Percentiles rank a stretch among this genome's conserved stretches.
Evolutionary conservation across 2,113 vertebrate genomes (phyloP).

Genomic region (Pristiophorus japonicus): DNA sequence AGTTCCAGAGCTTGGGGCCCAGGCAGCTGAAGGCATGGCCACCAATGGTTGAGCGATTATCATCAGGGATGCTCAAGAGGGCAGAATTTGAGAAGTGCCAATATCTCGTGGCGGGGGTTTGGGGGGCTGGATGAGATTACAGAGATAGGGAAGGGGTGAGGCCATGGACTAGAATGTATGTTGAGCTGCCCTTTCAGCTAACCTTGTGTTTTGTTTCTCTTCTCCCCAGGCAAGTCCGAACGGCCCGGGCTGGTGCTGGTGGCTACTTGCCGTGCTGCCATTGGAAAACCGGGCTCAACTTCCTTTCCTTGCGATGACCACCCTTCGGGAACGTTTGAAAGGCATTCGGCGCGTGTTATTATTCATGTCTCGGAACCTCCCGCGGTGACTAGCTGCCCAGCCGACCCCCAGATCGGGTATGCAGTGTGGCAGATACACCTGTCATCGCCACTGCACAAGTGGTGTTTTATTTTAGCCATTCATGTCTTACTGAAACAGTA

Average conservation of each 20-base stretch:
- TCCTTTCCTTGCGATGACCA: constrained; percentile 66
- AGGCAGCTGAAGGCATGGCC: too few species aligned
- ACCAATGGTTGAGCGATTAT: too few species aligned
- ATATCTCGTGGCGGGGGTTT: too few species aligned
- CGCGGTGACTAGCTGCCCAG: constrained; percentile 42
- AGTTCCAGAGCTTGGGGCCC: too few species aligned
- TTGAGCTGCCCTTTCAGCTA: not conserved
- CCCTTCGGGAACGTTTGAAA: constrained; percentile 61
- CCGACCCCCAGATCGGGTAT: too few species aligned
- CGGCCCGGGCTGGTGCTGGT: constrained; percentile 73
- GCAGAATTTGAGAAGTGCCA: too few species aligned
- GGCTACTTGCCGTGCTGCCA: constrained; percentile 67
- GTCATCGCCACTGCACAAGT: not conserved
- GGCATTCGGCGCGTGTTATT: constrained; percentile 61
- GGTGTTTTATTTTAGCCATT: not conserved
- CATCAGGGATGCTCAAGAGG: too few species aligned
- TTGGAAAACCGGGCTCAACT: constrained; percentile 69
- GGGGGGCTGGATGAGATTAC: too few species aligned
- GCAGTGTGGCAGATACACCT: too few species aligned
- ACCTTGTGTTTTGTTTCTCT: not conserved
- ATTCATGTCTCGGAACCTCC: constrained; percentile 58
- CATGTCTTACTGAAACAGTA: not conserved
- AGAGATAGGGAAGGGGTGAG: too few species aligned
- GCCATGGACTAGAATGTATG: not conserved
- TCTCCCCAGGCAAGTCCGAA: constrained; percentile 57